Evolutionary conservation across 92 coral and sea anemone genomes (phyloP).

Genomic region (Epizoanthus scotinus): DNA sequence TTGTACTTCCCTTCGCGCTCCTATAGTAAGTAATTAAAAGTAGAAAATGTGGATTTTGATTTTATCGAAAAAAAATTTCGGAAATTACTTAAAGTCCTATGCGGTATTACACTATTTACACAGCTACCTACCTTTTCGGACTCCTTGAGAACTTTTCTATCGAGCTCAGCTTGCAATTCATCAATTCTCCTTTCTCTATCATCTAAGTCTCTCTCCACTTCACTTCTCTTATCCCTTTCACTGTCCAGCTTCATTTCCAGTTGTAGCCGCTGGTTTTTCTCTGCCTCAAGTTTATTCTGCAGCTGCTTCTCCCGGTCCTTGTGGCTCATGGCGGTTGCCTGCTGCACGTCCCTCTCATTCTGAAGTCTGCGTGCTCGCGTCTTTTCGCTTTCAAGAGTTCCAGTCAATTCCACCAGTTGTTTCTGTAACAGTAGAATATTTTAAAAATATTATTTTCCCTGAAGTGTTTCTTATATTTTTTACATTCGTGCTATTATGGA

Average conservation of each 20-base stretch:
- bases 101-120: no score
- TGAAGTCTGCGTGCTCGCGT: slow-evolving; percentile 86
- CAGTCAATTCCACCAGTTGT: slow-evolving; percentile 87
- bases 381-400: slow-evolving; percentile 87
- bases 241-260: slow-evolving; percentile 61
- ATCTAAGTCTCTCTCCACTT: slow-evolving; percentile 59
- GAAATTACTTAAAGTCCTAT: no score
- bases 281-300: slow-evolving; percentile 73
- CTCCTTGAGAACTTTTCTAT: slow-evolving; percentile 38
- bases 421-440: slow-evolving; percentile 51
- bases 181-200: slow-evolving; percentile 47
- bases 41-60: no score
- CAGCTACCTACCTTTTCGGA: slow-evolving; percentile 52
- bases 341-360: slow-evolving; percentile 95
- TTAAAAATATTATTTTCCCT: background rate
- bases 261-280: slow-evolving; percentile 64
- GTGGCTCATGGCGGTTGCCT: slow-evolving; percentile 95
- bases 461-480: no score
- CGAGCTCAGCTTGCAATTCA: slow-evolving; percentile 48
- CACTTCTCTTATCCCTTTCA: slow-evolving; percentile 62
- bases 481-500: no score
- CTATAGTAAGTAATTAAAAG: no score
- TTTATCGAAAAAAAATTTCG: background rate
- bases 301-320: slow-evolving; percentile 77
- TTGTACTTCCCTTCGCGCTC: no score